These are phyloP conservation scores for Drosophila quinaria DNA, from an alignment of 2,888 invertebrate species.

Conservation along the genomic window DNA sequence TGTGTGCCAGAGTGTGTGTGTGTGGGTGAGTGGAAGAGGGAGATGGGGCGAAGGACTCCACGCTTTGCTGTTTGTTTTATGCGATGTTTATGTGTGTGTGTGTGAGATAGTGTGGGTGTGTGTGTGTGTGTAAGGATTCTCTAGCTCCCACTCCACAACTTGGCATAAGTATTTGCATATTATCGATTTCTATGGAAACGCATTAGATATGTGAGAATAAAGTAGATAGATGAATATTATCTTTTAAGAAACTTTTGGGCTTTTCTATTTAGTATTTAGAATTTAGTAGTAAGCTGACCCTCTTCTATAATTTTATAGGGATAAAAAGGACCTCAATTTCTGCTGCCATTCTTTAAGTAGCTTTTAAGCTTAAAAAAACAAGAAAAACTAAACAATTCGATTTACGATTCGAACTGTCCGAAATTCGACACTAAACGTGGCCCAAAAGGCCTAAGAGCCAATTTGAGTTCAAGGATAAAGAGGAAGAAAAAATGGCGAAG, in stretches of 20 bases:
- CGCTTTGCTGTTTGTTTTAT: conserved; percentile 66
- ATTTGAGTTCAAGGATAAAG: conserved; percentile 23
- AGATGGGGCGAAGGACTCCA: conserved; percentile 23
- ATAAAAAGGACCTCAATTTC: background rate
- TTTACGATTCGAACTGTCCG: conserved; percentile 44
- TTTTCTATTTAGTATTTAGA: background rate
- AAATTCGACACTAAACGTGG: conserved; percentile 63
- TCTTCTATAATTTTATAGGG: conserved; percentile 6
- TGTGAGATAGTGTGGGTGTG: conserved; percentile 22
- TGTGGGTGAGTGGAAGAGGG: background rate
- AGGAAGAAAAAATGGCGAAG: conserved; percentile 37
- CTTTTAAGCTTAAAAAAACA: conserved; percentile 63
- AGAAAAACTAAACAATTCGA: conserved; percentile 63
- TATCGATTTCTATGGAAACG: conserved; percentile 65
- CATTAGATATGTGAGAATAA: conserved; percentile 17
- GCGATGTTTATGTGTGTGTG: conserved; percentile 32
- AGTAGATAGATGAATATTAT: conserved; percentile 6
- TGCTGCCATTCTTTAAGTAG: conserved; percentile 54
- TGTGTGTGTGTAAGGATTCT: conserved; percentile 18
- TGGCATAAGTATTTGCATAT: conserved; percentile 70
- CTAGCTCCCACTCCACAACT: conserved; percentile 15
- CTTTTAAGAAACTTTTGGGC: conserved; percentile 5
- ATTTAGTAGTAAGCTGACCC: background rate
- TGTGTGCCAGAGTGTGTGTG: conserved; percentile 28
- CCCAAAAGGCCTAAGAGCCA: conserved; percentile 28